Base-by-base conservation (phyloP, 1,140 invertebrate species). In the Parasteatoda tepidariorum region DNA sequence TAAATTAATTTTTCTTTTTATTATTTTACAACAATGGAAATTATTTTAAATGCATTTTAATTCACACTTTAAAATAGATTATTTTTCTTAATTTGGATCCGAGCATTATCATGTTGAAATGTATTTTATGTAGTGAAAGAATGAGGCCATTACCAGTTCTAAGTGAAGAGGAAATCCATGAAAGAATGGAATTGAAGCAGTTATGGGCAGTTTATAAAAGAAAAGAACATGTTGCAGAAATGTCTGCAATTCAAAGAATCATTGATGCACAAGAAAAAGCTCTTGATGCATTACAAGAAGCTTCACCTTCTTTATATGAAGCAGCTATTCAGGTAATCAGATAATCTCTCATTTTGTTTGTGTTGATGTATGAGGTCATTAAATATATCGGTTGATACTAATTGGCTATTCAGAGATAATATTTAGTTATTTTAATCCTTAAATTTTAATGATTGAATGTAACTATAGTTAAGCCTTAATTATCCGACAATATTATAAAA, bases 221-320 rank as follows among this genome's bases (percentile, higher is more conserved):
- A 24, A 85, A 91, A 33, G 91, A 95, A 87, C 90, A 92, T 84
- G 88, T 92, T 26, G 85, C 87, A 0, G 93, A 95, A 87, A 87
- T 93, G n/a, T 89, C 91, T 83, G 91, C 92, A 73, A 91, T 96
- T 57, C 92, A 94, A 85, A 90, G 91, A 26, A 90, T 95, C 2
- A 86, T 92, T 22, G 88, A 88, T 67, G 91, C 94, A 0, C 95
- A 97, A 88, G 90, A 93, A 85, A 92, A 90, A 86, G 96, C 96
- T 6, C 89, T 97, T 0, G 91, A 93, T 73, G 93, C 94, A 87
- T 89, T 98, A 0, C 91, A 92, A 86, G 89, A 90, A 34, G 94
- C 93, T 86, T 97, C 95, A 0, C 93, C 95, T 87, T 93, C 95
- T 54, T 89, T 97, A 0, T 97, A 96, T 88, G 90, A 93, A 87